Percentiles rank a stretch among this genome's conserved stretches.
Conservation (phyloP, 64 coral and sea anemone species). For the Montipora sp. region DNA sequence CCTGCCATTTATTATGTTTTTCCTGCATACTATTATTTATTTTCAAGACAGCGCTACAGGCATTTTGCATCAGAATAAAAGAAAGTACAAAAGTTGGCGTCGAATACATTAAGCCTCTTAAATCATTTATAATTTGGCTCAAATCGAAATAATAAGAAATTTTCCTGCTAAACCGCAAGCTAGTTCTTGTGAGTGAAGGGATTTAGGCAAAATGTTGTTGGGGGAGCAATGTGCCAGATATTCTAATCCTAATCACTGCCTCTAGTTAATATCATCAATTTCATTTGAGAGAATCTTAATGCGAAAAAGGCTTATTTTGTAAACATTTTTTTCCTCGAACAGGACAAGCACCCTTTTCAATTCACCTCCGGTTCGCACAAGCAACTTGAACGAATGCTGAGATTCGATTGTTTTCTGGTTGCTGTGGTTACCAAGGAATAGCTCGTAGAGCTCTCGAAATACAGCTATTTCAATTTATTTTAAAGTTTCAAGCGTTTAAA, state of each 20-base stretch:
- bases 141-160: background rate
- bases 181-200: background rate
- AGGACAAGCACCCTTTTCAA: background rate
- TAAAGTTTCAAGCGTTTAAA: too few species aligned
- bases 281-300: background rate
- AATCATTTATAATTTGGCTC: constrained; percentile 39
- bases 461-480: too few species aligned
- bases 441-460: too few species aligned
- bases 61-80: background rate
- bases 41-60: background rate
- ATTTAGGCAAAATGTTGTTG: background rate
- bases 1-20: background rate
- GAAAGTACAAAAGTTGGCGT: background rate
- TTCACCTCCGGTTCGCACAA: background rate
- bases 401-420: background rate
- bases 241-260: background rate
- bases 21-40: constrained; percentile 2
- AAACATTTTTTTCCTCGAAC: background rate
- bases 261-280: background rate
- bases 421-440: background rate
- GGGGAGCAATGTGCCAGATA: too few species aligned
- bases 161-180: background rate
- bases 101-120: background rate
- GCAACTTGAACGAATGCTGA: too few species aligned
- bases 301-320: background rate